Conservation (phyloP, 2,888 invertebrate genomes). For the Zeuzera pyrina region DNA sequence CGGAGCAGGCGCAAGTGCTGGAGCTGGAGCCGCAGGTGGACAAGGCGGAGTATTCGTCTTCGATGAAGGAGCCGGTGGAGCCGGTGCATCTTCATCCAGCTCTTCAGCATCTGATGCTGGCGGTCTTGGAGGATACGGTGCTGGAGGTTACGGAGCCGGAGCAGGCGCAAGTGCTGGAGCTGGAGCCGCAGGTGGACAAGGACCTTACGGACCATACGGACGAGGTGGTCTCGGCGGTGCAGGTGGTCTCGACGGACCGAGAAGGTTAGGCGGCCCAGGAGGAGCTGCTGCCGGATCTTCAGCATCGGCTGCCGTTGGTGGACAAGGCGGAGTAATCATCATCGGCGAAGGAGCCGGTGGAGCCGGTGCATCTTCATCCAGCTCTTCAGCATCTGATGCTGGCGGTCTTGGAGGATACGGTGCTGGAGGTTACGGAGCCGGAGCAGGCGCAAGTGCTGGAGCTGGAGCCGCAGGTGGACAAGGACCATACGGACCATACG, state of each 20-base stretch:
- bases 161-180: constrained; percentile 4
- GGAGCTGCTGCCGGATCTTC: neutral
- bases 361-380: too few species aligned
- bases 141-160: neutral
- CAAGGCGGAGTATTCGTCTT: constrained; percentile 1
- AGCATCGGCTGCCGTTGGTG: neutral
- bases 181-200: constrained; percentile 2
- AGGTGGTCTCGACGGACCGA: neutral
- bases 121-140: constrained; percentile 2
- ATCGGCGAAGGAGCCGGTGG: too few species aligned
- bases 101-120: constrained; percentile 3
- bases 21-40: neutral
- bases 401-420: too few species aligned
- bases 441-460: too few species aligned
- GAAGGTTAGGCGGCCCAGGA: neutral
- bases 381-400: too few species aligned
- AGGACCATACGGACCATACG: too few species aligned
- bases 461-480: too few species aligned
- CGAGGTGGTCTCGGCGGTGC: neutral
- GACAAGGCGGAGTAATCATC: too few species aligned
- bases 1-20: neutral
- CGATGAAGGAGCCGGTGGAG: constrained; percentile 1
- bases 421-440: too few species aligned
- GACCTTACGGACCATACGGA: constrained; percentile 6
- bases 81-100: constrained; percentile 1